A percentile compares a stretch with the other conserved stretches of the same genome.
Evolutionary conservation across 2,888 invertebrate species (phyloP).

Genomic region (Melinaea menophilus): DNA sequence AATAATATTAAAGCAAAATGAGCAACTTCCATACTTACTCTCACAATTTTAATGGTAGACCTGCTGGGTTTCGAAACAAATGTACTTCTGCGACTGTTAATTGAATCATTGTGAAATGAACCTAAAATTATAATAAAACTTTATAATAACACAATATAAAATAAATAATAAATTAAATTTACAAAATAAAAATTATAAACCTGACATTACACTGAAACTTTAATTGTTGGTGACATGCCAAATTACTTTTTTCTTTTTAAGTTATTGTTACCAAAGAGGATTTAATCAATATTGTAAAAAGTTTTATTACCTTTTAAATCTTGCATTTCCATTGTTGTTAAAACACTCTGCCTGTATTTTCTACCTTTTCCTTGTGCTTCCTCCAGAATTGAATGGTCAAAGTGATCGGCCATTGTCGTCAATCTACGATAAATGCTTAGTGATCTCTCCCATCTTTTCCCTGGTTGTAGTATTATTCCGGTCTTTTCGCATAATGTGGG

Average conservation of each 20-base stretch:
- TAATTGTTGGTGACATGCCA: constrained; percentile 62
- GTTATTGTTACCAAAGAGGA: constrained; percentile 5
- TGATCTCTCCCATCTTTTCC: constrained; percentile 83
- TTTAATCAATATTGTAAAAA: neutral
- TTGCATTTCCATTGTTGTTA: constrained; percentile 74
- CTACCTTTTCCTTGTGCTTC: constrained; percentile 69
- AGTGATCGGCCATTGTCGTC: constrained; percentile 60
- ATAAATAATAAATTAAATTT: constrained; percentile 27
- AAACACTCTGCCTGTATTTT: constrained; percentile 76
- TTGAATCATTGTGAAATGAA: constrained; percentile 71
- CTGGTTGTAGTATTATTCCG: constrained; percentile 77
- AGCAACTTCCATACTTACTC: constrained; percentile 46
- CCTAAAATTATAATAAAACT: constrained; percentile 47
- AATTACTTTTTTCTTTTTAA: constrained; percentile 31
- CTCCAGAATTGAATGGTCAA: constrained; percentile 62
- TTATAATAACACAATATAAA: constrained; percentile 25
- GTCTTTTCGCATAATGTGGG: constrained; percentile 42
- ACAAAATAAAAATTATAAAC: constrained; percentile 44
- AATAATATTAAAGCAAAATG: constrained; percentile 7
- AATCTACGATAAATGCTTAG: constrained; percentile 77
- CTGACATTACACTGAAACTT: constrained; percentile 77
- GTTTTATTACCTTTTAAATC: constrained; percentile 30
- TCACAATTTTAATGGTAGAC: constrained; percentile 64
- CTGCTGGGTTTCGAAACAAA: constrained; percentile 65
- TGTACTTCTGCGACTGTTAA: constrained; percentile 66